phyloP scores from a whole-genome alignment of 2,888 invertebrate genomes.

The Carterocephalus palaemon region DNA sequence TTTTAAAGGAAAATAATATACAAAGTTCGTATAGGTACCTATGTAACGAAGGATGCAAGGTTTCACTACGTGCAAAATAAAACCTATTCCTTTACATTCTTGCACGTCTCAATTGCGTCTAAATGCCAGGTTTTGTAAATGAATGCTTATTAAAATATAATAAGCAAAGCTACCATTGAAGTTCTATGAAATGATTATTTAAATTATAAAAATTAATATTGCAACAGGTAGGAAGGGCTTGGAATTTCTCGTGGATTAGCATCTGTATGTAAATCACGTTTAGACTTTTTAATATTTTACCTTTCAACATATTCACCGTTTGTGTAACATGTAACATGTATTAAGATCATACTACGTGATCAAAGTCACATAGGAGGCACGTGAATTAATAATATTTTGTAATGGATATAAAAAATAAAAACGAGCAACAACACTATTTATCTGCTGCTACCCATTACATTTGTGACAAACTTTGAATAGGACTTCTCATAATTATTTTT shows the following conservation, averaged over 20 bases:
- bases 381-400: too few species aligned
- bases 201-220: too few species aligned
- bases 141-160: conserved; percentile 2
- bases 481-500: too few species aligned
- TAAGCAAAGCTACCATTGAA: too few species aligned
- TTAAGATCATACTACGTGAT: conserved; percentile 8
- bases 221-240: too few species aligned
- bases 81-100: conserved; percentile 6
- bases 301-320: not conserved
- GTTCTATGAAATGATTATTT: too few species aligned
- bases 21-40: conserved; percentile 1
- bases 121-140: too few species aligned
- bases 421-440: too few species aligned
- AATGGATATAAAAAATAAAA: too few species aligned
- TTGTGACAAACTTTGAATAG: too few species aligned
- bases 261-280: conserved; percentile 8
- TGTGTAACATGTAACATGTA: conserved; percentile 1
- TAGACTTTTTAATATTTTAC: conserved; percentile 13
- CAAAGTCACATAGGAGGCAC: not conserved
- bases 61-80: conserved; percentile 7
- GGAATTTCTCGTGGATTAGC: too few species aligned
- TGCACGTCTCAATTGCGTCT: conserved; percentile 1
- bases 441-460: too few species aligned
- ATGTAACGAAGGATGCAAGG: not conserved
- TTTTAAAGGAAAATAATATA: conserved; percentile 2